Base-by-base conservation (phyloP, 2,797 vertebrate genomes). In the Centropyge bicolor region DNA sequence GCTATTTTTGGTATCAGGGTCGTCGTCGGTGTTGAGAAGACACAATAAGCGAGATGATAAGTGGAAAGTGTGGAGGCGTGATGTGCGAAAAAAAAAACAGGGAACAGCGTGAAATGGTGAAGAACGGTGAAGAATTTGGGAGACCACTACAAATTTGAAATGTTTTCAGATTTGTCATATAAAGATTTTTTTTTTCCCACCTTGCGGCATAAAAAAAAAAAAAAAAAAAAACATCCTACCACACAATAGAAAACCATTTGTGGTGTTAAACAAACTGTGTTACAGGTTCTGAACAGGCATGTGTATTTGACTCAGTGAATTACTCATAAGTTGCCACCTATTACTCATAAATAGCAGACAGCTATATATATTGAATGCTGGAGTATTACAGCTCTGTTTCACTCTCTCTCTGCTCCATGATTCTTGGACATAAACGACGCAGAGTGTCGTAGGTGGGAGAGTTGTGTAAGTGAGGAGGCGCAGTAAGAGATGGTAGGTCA, bases 381-480 rank as follows among this genome's bases (percentile, higher is more conserved):
- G 56, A 81, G 78, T 76, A 76, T 86, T 52, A 48, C 54, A 64
- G 74, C 71, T 81, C 43, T 49, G 62, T 40, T 35, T 52, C 76
- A 78, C 69, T 75, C 54, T 74, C 84, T 84, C 76, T 75, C 52
- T 43, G 76, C 74, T 70, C 69, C 49, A 78, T 83, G 84, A 84
- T 88, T 89, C 87, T 88, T 89, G 90, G 81, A 89, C 86, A 89
- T 90, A 54, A 88, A 93, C 89, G 86, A 90, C 86, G 70, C 74
- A 70, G 85, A 88, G 90, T 90, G 88, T 89, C 70, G 93, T 93
- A 92, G 90, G 91, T 90, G 90, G 93, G 82, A 92, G 91, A 80
- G 89, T 93, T 93, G 92, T 93, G 90, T 93, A 94, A 92, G 90
- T 87, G 93, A 92, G 81, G 92, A 92, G 93, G 93, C 86, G 75